Conservation (phyloP, 1,140 invertebrate genomes). For the Lycorma delicatula region DNA sequence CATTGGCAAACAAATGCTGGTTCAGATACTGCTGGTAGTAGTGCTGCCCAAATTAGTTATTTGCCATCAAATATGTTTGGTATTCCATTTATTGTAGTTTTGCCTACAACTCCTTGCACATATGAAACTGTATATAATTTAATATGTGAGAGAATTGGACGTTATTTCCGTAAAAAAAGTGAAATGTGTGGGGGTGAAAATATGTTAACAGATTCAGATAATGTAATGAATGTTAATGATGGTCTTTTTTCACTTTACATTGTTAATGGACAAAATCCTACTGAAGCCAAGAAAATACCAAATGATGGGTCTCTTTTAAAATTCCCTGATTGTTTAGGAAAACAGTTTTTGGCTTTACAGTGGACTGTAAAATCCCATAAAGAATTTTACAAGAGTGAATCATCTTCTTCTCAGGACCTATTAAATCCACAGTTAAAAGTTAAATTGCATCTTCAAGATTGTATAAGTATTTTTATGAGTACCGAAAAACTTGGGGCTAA, state of each 20-base stretch:
- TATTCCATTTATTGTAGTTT: constrained; percentile 11
- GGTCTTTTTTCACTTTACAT: neutral
- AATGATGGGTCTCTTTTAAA: neutral
- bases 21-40: too few species aligned
- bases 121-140: neutral
- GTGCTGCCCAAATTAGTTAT: too few species aligned
- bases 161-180: too few species aligned
- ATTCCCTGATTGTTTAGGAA: neutral
- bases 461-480: neutral
- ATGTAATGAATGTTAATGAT: too few species aligned
- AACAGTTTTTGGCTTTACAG: neutral
- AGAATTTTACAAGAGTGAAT: neutral
- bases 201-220: too few species aligned
- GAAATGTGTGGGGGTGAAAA: too few species aligned
- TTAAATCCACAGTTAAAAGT: too few species aligned
- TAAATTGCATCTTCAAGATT: neutral
- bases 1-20: constrained; percentile 13
- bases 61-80: constrained; percentile 15
- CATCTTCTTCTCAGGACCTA: too few species aligned
- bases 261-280: neutral
- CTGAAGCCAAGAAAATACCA: neutral
- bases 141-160: neutral
- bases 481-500: neutral
- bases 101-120: neutral
- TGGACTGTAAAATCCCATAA: neutral